Base-by-base conservation (phyloP, 2,888 invertebrate species). In the Limnephilus auricula region DNA sequence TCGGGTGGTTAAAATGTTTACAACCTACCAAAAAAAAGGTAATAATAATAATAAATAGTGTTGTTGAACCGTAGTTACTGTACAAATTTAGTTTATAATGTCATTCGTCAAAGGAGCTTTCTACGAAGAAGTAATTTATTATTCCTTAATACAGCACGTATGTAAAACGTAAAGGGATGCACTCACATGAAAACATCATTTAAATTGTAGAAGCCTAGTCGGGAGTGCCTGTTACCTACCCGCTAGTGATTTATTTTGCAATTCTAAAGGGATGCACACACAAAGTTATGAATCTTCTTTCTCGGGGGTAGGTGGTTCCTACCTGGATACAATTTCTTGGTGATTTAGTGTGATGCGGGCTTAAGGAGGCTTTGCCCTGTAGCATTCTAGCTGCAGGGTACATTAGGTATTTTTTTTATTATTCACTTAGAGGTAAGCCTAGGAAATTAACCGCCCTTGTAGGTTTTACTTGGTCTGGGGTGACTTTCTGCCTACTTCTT, bases 391-490 rank as follows among this genome's bases (percentile, higher is more conserved):
- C 34, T 82, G 82, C 34, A 25, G 82, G 82, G 34, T 34, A 82
- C 82, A 82, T 65, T 65, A 65, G 25, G 10, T n/a, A 65, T 82
- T 82, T 82, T 82, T 82, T 82, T 82, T 82, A 82, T 82, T 82
- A 82, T 82, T 82, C 82, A 82, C 82, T 82, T 82, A 82, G 25
- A 82, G 82, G 82, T 82, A 82, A 82, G 82, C 82, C 82, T 82
- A 25, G 34, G 34, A 82, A 82, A 82, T 82, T 82, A 82, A 82
- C 82, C 82, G 34, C 82, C 82, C 82, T 10, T 32, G 82, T 32
- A n/a, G 82, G 80, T 65, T 65, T 65, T n/a, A 65, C 65, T 65
- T 65, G 65, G 65, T 65, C 65, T 65, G 25, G n/a, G 65, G 65
- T 65, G 65, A 65, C 65, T 65, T 65, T 65, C 65, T 65, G 65